phyloP scores from a whole-genome alignment of 2,888 invertebrate species.

The Leptinotarsa peninsularis region DNA sequence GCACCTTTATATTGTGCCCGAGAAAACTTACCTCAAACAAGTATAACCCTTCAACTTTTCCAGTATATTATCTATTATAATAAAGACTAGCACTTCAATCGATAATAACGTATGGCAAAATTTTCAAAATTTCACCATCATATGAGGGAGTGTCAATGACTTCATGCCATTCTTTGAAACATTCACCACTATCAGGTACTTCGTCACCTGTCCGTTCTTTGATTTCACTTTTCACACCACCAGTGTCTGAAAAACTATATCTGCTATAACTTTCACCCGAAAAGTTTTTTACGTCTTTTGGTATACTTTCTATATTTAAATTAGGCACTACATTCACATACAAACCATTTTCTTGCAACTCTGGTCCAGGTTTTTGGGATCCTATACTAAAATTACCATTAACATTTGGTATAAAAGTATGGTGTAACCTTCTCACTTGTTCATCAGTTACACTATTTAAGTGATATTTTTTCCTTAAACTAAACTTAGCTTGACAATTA shows the following conservation, averaged over 20 bases:
- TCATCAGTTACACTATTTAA: conserved; percentile 68
- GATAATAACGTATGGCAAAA: conserved; percentile 97
- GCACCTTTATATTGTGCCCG: not conserved
- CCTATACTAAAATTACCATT: conserved; percentile 61
- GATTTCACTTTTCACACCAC: conserved; percentile 40
- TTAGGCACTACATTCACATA: conserved; percentile 66
- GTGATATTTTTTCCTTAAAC: conserved; percentile 68
- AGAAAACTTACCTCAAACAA: no score
- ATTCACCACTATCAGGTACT: conserved; percentile 46
- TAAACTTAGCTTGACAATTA: conserved; percentile 68
- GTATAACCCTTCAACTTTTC: not conserved
- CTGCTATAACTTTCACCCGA: conserved; percentile 63
- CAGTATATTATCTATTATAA: conserved; percentile 16
- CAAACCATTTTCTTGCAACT: conserved; percentile 54
- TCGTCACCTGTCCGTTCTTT: conserved; percentile 51
- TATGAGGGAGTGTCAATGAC: conserved; percentile 80
- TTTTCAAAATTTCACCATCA: conserved; percentile 84
- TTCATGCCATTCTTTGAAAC: conserved; percentile 93
- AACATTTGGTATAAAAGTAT: conserved; percentile 59
- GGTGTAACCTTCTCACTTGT: conserved; percentile 67
- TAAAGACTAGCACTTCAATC: conserved; percentile 73
- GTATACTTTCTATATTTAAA: conserved; percentile 61
- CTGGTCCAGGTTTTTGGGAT: conserved; percentile 43
- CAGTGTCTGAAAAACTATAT: conserved; percentile 63
- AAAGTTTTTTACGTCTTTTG: conserved; percentile 57